A percentile compares a stretch with the other conserved stretches of the same genome.
These are phyloP conservation scores for Diogma glabrata DNA, from an alignment of 2,888 invertebrate species.

Conservation along the genomic window DNA sequence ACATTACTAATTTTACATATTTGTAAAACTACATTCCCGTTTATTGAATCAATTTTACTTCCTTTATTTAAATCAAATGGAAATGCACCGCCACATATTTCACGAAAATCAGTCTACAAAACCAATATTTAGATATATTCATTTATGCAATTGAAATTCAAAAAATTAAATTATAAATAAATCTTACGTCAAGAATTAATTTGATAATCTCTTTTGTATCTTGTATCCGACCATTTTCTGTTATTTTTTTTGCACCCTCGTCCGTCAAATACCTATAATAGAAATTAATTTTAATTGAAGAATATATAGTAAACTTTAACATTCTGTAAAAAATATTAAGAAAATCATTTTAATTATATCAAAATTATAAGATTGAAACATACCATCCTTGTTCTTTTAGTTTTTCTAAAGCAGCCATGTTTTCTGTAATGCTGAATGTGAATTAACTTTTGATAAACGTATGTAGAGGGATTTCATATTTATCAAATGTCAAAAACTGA, in stretches of 20 bases:
- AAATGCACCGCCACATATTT: constrained; percentile 64
- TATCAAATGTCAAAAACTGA: too few relatives aligned
- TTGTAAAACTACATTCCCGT: constrained; percentile 64
- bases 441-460: too few relatives aligned
- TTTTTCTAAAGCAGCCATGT: constrained; percentile 50
- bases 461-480: too few relatives aligned
- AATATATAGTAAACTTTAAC: too few relatives aligned
- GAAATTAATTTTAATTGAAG: constrained; percentile 21
- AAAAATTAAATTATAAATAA: too few relatives aligned
- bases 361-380: too few relatives aligned
- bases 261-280: constrained; percentile 58
- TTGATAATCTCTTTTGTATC: constrained; percentile 52
- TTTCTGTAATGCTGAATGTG: constrained; percentile 21
- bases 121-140: not conserved
- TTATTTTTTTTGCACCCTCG: constrained; percentile 55
- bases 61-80: constrained; percentile 55
- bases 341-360: too few relatives aligned
- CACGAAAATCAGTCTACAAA: constrained; percentile 52
- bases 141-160: too few relatives aligned
- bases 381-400: constrained; percentile 58
- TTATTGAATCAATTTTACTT: constrained; percentile 37
- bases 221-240: constrained; percentile 48
- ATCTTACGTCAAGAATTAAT: constrained; percentile 62
- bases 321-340: too few relatives aligned
- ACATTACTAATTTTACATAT: constrained; percentile 80